These are phyloP conservation scores for Bungarus multicinctus DNA, from an alignment of 2,113 vertebrate species.

Conservation along the genomic window DNA sequence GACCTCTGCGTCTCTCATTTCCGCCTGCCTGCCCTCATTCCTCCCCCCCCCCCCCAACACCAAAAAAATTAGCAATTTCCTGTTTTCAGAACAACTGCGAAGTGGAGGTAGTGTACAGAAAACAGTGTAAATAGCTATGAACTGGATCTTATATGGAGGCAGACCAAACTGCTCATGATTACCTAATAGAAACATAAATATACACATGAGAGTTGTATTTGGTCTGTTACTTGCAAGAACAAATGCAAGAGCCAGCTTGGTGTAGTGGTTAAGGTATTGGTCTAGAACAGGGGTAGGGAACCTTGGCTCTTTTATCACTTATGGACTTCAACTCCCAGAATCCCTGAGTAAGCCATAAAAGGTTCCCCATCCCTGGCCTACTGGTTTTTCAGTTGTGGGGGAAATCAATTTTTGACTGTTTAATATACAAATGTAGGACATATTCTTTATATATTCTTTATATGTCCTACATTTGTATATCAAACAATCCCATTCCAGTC, in stretches of 20 bases:
- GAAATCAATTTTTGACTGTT: no score
- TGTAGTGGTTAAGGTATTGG: no score
- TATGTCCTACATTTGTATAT: no score
- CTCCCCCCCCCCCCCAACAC: background rate
- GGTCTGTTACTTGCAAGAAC: background rate
- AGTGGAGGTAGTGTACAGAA: background rate
- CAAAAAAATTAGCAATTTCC: constrained; percentile 2
- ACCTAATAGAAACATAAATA: background rate
- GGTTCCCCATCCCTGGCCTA: no score
- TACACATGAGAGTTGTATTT: background rate
- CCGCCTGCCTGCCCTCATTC: background rate
- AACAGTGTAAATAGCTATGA: background rate
- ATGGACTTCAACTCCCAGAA: no score
- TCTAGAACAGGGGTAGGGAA: no score
- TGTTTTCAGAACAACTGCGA: constrained; percentile 26
- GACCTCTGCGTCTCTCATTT: background rate
- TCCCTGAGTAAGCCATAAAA: no score
- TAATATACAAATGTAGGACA: no score
- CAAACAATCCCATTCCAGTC: no score
- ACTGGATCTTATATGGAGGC: background rate
- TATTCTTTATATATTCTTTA: no score
- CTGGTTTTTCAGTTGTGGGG: no score
- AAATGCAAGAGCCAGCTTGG: background rate
- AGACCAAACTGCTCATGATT: background rate
- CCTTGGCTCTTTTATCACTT: no score